phyloP scores from a whole-genome alignment of 2,797 vertebrate genomes.

The Delichon dasypus region DNA sequence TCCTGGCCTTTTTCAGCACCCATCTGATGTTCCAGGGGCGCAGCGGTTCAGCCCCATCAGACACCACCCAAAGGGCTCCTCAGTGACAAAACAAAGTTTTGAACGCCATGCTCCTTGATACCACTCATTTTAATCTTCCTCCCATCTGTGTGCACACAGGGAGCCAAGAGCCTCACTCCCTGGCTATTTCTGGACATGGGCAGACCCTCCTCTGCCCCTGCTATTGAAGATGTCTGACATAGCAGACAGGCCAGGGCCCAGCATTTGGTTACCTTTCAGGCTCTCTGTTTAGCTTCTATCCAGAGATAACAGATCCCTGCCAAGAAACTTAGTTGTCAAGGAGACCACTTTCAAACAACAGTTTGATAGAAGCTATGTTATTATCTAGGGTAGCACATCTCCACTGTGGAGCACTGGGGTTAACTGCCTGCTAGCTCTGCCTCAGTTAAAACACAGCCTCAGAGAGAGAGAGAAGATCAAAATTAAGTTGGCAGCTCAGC shows the following conservation, averaged over 20 bases:
- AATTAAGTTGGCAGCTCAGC: conserved; percentile 13
- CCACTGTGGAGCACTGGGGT: not conserved
- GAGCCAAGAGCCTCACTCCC: not conserved
- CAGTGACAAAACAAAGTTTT: not conserved
- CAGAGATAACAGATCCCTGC: not conserved
- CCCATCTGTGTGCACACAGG: not conserved
- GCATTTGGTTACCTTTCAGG: conserved; percentile 25
- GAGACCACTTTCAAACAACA: conserved; percentile 24
- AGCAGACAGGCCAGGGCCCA: conserved; percentile 28
- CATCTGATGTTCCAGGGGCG: not conserved
- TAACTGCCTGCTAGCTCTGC: conserved; percentile 8
- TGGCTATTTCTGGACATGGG: not conserved
- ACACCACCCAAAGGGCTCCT: not conserved
- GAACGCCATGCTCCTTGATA: not conserved
- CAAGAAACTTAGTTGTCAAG: conserved; percentile 44
- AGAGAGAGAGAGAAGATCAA: not conserved
- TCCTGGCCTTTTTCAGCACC: conserved; percentile 25
- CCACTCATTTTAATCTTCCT: not conserved
- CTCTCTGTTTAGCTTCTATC: not conserved
- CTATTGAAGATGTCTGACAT: conserved; percentile 28
- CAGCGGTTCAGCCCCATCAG: not conserved
- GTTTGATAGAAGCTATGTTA: conserved; percentile 6
- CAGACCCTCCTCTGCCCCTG: not conserved
- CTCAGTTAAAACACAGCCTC: not conserved
- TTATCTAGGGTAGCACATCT: not conserved